Conservation (phyloP, 2,113 vertebrate species). For the Hassar affinis region DNA sequence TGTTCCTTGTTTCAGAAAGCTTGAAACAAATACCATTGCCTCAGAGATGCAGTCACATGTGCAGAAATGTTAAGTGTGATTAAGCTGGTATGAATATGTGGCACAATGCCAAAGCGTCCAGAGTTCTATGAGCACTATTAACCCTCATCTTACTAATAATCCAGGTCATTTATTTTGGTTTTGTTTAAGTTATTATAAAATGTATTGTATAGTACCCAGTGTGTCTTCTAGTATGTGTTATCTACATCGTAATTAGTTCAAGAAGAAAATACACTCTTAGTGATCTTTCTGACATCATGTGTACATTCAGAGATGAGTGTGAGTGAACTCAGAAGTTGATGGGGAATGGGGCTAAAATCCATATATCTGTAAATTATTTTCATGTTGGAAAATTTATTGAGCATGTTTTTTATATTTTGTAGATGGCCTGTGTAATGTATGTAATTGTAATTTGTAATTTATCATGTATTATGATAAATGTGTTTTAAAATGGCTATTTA, state of each 20-base stretch:
- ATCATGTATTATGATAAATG: background rate
- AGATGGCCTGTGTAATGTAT: too few relatives aligned
- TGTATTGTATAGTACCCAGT: background rate
- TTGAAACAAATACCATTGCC: conserved; percentile 59
- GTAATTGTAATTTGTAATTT: too few relatives aligned
- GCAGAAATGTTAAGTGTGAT: conserved; percentile 60
- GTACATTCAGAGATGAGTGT: background rate
- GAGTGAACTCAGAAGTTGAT: background rate
- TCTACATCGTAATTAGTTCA: background rate
- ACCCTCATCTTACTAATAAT: conserved; percentile 33
- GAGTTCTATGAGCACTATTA: conserved; percentile 52
- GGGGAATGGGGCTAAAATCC: background rate
- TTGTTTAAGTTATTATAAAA: background rate
- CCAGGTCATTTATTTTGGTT: background rate
- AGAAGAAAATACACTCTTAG: too few relatives aligned
- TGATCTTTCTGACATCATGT: background rate
- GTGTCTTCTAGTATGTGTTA: background rate
- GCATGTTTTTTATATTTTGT: background rate
- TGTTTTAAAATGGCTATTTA: background rate
- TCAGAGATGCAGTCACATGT: conserved; percentile 61
- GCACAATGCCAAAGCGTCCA: conserved; percentile 42
- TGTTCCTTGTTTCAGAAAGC: conserved; percentile 53
- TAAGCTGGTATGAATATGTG: conserved; percentile 57
- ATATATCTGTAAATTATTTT: background rate
- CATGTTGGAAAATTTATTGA: background rate